Evolutionary conservation across 2,113 vertebrate genomes (phyloP).

Genomic region (Mastomys coucha): DNA sequence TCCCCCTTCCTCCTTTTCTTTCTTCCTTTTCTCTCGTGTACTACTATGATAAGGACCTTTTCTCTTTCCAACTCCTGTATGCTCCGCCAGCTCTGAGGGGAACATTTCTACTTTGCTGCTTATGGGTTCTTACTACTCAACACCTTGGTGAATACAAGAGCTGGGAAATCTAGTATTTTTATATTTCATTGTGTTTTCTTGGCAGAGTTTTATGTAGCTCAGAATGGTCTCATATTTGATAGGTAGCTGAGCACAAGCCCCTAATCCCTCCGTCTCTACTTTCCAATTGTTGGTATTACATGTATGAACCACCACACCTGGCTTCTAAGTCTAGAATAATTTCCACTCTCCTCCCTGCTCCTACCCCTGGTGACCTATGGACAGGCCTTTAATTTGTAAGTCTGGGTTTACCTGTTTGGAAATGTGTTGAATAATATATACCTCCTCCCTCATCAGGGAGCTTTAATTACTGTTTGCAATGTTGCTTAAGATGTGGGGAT

Average conservation of each 20-base stretch:
- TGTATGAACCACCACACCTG: neutral
- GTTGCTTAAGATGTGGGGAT: conserved; percentile 72
- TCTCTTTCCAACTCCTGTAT: neutral
- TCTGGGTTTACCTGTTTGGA: conserved; percentile 79
- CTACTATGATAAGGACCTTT: neutral
- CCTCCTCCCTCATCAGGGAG: conserved; percentile 62
- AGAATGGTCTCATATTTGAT: neutral
- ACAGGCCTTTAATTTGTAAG: conserved; percentile 69
- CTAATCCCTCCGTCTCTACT: neutral
- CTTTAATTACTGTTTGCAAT: conserved; percentile 79
- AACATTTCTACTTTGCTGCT: neutral
- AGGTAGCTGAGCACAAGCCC: neutral
- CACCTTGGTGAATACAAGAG: neutral
- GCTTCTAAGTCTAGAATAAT: conserved; percentile 14
- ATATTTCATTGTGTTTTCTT: no score
- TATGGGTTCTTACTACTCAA: neutral
- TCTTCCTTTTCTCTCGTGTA: neutral
- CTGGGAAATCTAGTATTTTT: neutral
- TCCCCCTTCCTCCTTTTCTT: neutral
- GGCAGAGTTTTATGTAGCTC: neutral
- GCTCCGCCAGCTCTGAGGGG: neutral
- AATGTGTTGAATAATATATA: conserved; percentile 75
- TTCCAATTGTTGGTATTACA: neutral
- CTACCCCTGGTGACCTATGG: conserved; percentile 29
- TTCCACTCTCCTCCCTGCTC: neutral